Evolutionary conservation across 2,113 vertebrate species (phyloP), one percentile per base, ranked within the genome.

Genomic region (Heteronetta atricapilla): DNA sequence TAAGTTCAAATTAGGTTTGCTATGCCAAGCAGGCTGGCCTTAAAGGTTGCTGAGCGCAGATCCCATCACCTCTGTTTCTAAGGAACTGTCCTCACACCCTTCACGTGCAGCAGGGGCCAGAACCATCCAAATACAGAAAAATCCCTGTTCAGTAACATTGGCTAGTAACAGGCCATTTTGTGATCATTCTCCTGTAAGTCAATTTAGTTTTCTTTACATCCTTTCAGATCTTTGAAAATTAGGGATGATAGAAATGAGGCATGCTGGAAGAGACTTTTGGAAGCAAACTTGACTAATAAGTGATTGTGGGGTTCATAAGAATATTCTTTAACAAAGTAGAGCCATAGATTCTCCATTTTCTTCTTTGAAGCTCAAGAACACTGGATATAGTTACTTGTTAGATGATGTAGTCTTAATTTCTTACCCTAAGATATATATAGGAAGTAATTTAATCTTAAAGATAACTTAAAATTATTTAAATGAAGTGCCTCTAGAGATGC

Each of bases 51-150:
- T 74, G 18, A 28, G 26, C 7, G 31, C n/a, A 81, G 12, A 73
- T 3, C 5, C 11, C 25, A 1, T 21, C 38, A 17, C 0, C 0
- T 38, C 36, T 83, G 36, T 10, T 63, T 69, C 58, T 64, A 4
- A 17, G 36, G 34, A 77, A 18, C 28, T 77, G 11, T 36, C 38
- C 1, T 0, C 0, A 0, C 4, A 3, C 14, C 22, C 13, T 80
- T 84, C 29, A n/a, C 2, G 1, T 60, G 38, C 18, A 63, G 23
- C 15, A 68, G 21, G 29, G 55, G 69, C 33, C 19, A 52, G 42
- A 69, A 34, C 9, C 17, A 21, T 33, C 23, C 0, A 3, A 83
- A 89, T n/a, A 8, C 28, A 52, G 31, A 60, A 59, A 82, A 82
- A 70, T 5, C 5, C 36, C 9, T 0, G 0, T 20, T 72, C 31